These are phyloP conservation scores for Microhierax caerulescens DNA, from an alignment of 2,797 vertebrate species.

Conservation along the genomic window DNA sequence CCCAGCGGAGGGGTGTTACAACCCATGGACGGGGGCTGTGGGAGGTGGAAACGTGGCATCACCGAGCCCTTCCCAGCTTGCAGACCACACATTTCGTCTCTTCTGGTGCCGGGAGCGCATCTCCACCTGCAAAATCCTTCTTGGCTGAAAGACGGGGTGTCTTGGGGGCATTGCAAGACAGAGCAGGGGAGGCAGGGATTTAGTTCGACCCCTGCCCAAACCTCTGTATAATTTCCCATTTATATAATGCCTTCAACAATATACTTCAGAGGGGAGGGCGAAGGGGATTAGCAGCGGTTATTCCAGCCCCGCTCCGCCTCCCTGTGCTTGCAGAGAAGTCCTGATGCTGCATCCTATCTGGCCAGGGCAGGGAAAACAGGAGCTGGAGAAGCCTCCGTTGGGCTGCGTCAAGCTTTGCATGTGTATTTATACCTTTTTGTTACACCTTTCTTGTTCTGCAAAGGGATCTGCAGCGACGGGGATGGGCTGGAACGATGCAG, in stretches of 20 bases:
- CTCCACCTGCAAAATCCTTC: not conserved
- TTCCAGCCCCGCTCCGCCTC: not conserved
- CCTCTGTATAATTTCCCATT: not conserved
- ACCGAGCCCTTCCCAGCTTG: fast-evolving
- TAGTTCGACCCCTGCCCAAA: not conserved
- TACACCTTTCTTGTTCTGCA: not conserved
- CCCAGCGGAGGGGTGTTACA: fast-evolving
- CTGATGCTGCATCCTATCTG: not conserved
- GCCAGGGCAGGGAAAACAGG: not conserved
- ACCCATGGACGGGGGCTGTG: not conserved
- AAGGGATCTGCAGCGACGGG: fast-evolving
- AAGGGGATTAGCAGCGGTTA: not conserved
- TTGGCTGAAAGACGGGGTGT: not conserved
- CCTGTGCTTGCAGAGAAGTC: not conserved
- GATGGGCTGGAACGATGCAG: not conserved
- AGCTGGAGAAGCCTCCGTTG: not conserved
- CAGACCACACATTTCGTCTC: not conserved
- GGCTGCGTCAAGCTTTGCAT: fast-evolving
- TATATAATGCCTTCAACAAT: not conserved
- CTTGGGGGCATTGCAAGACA: not conserved
- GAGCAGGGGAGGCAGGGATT: not conserved
- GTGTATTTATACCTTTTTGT: not conserved
- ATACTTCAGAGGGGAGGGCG: not conserved
- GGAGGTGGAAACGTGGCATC: not conserved
- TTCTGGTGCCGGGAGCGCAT: fast-evolving